Evolutionary conservation across 2,888 invertebrate species (phyloP).

Genomic region (Charanyca ferruginea): DNA sequence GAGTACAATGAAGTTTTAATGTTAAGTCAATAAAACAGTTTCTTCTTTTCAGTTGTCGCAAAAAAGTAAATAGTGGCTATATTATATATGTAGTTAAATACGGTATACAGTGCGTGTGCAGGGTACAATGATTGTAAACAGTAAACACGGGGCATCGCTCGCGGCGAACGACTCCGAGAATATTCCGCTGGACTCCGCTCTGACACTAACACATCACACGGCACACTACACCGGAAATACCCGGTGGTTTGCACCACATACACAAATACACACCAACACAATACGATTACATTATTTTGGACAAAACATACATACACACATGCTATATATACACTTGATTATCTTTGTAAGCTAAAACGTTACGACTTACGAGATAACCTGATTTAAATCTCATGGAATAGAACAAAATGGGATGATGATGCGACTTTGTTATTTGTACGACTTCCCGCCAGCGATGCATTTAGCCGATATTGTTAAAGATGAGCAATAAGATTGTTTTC

Average conservation of each 20-base stretch:
- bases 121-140: conserved; percentile 71
- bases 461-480: neutral
- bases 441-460: conserved; percentile 35
- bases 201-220: conserved; percentile 73
- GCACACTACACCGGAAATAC: conserved; percentile 79
- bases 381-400: conserved; percentile 46
- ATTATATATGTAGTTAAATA: conserved; percentile 58
- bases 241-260: conserved; percentile 71
- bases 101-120: conserved; percentile 49
- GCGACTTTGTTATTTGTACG: conserved; percentile 30
- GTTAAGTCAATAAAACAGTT: conserved; percentile 35
- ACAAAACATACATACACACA: conserved; percentile 57
- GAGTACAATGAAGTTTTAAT: conserved; percentile 39
- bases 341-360: conserved; percentile 47
- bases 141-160: conserved; percentile 83
- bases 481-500: conserved; percentile 13
- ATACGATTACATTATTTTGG: conserved; percentile 58
- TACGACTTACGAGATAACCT: conserved; percentile 48
- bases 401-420: conserved; percentile 45
- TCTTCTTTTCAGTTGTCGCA: conserved; percentile 41
- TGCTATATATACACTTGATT: conserved; percentile 34
- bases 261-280: conserved; percentile 61
- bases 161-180: conserved; percentile 80
- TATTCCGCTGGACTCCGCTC: conserved; percentile 84
- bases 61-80: conserved; percentile 48